Evolutionary conservation across 2,888 invertebrate genomes (phyloP).

Genomic region (Quadroppia sp.): DNA sequence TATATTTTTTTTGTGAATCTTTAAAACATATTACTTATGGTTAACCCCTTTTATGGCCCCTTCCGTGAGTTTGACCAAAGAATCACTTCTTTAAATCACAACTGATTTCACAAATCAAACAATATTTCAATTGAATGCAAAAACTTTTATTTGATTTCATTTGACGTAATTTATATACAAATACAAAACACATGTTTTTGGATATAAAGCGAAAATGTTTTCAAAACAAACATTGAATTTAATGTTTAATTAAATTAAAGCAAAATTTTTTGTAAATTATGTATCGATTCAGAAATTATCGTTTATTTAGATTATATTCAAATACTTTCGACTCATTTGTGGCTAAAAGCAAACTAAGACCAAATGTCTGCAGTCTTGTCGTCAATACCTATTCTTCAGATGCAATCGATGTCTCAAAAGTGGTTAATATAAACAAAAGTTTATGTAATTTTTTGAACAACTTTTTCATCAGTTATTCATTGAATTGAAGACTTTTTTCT

Average conservation of each 20-base stretch:
- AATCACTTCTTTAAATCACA: too few relatives aligned
- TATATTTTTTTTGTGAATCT: too few relatives aligned
- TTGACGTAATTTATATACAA: too few relatives aligned
- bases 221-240: not conserved
- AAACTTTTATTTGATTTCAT: too few relatives aligned
- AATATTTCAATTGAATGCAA: too few relatives aligned
- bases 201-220: too few relatives aligned
- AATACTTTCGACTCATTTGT: not conserved
- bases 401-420: not conserved
- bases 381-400: not conserved
- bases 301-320: not conserved
- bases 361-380: not conserved
- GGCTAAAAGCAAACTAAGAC: not conserved
- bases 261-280: not conserved
- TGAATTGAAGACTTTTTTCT: not conserved
- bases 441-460: not conserved
- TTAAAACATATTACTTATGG: too few relatives aligned
- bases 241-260: not conserved
- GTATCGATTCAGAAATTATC: constrained; percentile 4
- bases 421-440: not conserved
- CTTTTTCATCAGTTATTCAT: too few relatives aligned
- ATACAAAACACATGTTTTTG: too few relatives aligned
- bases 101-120: too few relatives aligned
- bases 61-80: too few relatives aligned
- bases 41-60: too few relatives aligned